These are phyloP conservation scores for Alexandromys fortis DNA, from an alignment of 2,113 vertebrate genomes.

Conservation along the genomic window DNA sequence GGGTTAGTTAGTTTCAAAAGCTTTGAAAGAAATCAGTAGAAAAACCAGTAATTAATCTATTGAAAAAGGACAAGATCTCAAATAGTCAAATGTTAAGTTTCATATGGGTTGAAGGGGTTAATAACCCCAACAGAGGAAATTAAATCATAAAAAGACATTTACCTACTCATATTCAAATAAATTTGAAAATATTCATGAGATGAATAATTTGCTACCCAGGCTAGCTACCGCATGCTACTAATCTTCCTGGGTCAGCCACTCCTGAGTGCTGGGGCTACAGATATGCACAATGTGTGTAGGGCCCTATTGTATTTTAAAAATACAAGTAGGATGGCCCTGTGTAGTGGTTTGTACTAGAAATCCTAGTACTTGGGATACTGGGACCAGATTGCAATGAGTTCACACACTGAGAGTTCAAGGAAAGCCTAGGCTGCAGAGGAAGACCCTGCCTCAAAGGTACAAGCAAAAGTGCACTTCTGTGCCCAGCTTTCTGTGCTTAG, in stretches of 20 bases:
- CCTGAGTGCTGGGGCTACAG: not conserved
- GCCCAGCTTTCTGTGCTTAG: not conserved
- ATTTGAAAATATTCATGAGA: slow-evolving; percentile 50
- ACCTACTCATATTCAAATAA: not conserved
- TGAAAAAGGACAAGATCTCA: not conserved
- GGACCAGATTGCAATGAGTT: not conserved
- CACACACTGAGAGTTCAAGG: not conserved
- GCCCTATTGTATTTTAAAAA: not conserved
- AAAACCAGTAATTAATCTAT: not conserved
- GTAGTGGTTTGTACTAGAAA: not conserved
- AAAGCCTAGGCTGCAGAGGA: not conserved
- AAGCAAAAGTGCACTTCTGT: not conserved
- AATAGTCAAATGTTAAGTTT: slow-evolving; percentile 27
- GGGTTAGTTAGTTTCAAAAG: slow-evolving; percentile 19
- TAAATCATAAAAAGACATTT: slow-evolving; percentile 21
- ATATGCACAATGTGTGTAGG: not conserved
- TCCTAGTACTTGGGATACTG: not conserved
- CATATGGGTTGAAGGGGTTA: not conserved
- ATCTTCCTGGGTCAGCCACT: not conserved
- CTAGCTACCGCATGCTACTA: too few species aligned
- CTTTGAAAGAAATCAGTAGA: not conserved
- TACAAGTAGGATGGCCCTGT: not conserved
- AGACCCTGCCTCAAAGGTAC: not conserved
- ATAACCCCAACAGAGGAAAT: not conserved
- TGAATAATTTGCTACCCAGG: not conserved